Base-by-base conservation (phyloP, 2,888 invertebrate species). In the Cheilosia grossa region DNA sequence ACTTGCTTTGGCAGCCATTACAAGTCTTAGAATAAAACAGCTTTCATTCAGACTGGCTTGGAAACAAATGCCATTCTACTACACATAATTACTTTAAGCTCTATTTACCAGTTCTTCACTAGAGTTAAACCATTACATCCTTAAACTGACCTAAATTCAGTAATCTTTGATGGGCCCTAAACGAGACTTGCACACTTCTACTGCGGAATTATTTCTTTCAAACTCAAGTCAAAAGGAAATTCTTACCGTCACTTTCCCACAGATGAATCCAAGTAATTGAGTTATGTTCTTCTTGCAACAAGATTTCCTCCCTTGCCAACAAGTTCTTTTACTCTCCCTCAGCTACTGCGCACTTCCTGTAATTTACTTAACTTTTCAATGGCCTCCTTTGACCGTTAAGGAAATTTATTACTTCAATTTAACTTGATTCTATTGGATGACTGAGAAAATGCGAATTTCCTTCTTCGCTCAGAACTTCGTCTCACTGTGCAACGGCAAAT, bases 401-500 rank as follows among this genome's bases (percentile, higher is more conserved):
- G 24, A 37, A 51, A 64, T 40, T 64, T 51, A 51, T 40, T 21
- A 17, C 19, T 49, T 49, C 19, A 49, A 9, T 27, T 27, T 24
- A 47, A 33, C 2, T 30, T 7, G 3, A 33, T 17, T 24, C 15
- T 24, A 24, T n/a, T 9, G n/a, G 47, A 47, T 17, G 17, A 27
- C 17, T 27, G 19, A 9, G n/a, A 24, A 42, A 42, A 59, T 47
- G 61, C 30, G 30, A 44, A 47, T 17, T 24, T 40, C 1, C 58
- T 42, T 40, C 5, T 58, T 7, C 5, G 2, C 15, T 6, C 1
- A 15, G 24, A 51, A 27, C 24, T 51, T 27, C 4, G 6, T 47
- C 3, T 19, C 47, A 47, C 13, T 37, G 4, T 13, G 13, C 4
- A 2, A 37, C 2, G 47, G 9, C 17, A 47, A 47, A 9, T 9